Evolutionary conservation across 1,140 invertebrate genomes (phyloP).

Genomic region (Ladona fulva): DNA sequence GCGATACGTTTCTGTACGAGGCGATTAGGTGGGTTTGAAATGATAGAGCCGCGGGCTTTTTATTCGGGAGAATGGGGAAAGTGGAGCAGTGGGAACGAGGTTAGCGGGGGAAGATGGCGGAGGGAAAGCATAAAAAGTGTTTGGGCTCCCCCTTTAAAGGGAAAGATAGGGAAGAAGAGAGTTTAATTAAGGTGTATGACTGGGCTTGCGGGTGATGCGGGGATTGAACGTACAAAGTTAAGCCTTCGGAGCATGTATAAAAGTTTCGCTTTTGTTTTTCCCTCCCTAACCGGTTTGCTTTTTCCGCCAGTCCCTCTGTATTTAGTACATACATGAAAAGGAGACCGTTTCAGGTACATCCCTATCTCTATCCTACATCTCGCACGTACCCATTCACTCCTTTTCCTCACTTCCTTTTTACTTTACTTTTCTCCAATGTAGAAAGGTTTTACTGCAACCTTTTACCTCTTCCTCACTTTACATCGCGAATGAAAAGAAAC

Average conservation of each 20-base stretch:
- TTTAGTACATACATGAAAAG: too few relatives aligned
- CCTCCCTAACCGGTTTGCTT: neutral
- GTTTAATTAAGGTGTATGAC: constrained; percentile 6
- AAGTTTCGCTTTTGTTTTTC: neutral
- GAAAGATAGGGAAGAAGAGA: neutral
- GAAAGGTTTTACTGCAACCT: too few relatives aligned
- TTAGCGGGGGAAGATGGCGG: neutral
- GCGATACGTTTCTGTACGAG: neutral
- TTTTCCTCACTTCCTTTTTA: too few relatives aligned
- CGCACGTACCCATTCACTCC: too few relatives aligned
- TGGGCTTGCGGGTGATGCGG: neutral
- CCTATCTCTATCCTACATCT: too few relatives aligned
- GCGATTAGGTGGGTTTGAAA: neutral
- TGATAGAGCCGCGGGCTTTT: neutral
- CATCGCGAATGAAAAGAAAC: too few relatives aligned
- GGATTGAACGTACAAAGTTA: neutral
- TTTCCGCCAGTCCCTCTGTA: neutral
- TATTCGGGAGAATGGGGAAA: neutral
- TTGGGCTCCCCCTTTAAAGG: neutral
- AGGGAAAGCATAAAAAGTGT: neutral
- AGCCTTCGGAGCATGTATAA: neutral
- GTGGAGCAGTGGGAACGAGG: neutral
- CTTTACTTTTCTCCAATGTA: too few relatives aligned
- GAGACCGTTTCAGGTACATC: too few relatives aligned
- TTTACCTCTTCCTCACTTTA: too few relatives aligned